Conservation (phyloP, 2,113 vertebrate genomes). For the Gracilinanus agilis region DNA sequence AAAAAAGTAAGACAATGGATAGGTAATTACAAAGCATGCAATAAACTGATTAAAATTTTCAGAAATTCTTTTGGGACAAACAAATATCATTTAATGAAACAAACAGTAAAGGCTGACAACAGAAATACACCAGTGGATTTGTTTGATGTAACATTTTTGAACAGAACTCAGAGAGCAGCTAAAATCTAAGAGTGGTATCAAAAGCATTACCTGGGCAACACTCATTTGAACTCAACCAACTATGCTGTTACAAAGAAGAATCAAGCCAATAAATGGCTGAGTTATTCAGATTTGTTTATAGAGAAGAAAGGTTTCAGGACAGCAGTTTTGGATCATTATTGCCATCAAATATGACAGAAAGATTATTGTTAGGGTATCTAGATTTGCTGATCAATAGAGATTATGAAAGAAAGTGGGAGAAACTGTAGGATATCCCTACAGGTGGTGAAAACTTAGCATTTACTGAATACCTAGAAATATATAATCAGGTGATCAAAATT, state of each 20-base stretch:
- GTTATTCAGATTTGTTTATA: neutral
- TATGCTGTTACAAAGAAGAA: neutral
- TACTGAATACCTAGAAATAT: neutral
- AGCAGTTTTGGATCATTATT: neutral
- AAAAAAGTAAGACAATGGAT: neutral
- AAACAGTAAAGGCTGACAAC: neutral
- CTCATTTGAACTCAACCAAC: neutral
- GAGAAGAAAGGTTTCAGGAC: neutral
- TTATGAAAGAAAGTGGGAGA: neutral
- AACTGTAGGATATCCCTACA: neutral
- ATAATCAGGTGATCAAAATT: neutral
- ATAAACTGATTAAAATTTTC: neutral
- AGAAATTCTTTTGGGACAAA: neutral
- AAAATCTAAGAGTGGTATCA: neutral
- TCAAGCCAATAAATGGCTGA: neutral
- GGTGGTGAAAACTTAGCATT: neutral
- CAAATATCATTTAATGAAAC: neutral
- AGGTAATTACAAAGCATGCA: neutral
- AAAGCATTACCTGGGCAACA: neutral
- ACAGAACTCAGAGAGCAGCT: neutral
- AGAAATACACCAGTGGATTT: neutral
- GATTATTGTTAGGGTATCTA: neutral
- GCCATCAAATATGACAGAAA: neutral
- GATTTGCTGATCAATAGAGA: neutral
- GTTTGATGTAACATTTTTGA: neutral